A percentile compares a stretch with the other conserved stretches of the same genome.
Conservation (phyloP, 1,140 invertebrate genomes). For the Zaprionus davidi region DNA sequence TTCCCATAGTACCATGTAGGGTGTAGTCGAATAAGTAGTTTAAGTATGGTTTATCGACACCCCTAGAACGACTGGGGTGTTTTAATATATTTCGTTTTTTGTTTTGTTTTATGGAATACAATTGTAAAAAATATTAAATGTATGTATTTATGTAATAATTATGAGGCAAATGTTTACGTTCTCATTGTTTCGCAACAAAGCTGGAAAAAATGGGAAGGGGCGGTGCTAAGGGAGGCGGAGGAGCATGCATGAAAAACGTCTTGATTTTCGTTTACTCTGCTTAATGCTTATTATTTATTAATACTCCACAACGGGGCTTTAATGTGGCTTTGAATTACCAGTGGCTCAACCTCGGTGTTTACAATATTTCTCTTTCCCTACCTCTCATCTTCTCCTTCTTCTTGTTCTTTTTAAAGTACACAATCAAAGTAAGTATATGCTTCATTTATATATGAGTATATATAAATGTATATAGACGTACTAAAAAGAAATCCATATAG, state of each 20-base stretch:
- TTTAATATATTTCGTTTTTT: slow-evolving; percentile 49
- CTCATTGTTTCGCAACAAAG: slow-evolving; percentile 40
- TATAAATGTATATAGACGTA: slow-evolving; percentile 46
- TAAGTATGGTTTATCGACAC: no score
- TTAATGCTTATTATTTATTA: slow-evolving; percentile 53
- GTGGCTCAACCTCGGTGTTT: slow-evolving; percentile 65
- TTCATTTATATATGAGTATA: slow-evolving; percentile 28
- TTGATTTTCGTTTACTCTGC: slow-evolving; percentile 25
- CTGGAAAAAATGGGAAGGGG: not conserved
- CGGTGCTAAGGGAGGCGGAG: not conserved
- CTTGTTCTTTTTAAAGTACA: slow-evolving; percentile 40
- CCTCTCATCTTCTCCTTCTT: not conserved
- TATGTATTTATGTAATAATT: slow-evolving; percentile 56
- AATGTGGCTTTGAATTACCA: slow-evolving; percentile 34
- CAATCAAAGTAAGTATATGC: slow-evolving; percentile 42
- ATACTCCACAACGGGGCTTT: slow-evolving; percentile 47
- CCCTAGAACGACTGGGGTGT: not conserved
- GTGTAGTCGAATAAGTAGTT: no score
- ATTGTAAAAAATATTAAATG: slow-evolving; percentile 72
- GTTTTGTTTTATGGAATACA: slow-evolving; percentile 66
- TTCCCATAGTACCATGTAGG: no score
- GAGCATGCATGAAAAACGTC: slow-evolving; percentile 24
- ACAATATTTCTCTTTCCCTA: slow-evolving; percentile 38
- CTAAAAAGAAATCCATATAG: slow-evolving; percentile 36
- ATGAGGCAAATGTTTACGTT: slow-evolving; percentile 73